Evolutionary conservation across 2,113 vertebrate species (phyloP).

Genomic region (Psilopogon haemacephalus): DNA sequence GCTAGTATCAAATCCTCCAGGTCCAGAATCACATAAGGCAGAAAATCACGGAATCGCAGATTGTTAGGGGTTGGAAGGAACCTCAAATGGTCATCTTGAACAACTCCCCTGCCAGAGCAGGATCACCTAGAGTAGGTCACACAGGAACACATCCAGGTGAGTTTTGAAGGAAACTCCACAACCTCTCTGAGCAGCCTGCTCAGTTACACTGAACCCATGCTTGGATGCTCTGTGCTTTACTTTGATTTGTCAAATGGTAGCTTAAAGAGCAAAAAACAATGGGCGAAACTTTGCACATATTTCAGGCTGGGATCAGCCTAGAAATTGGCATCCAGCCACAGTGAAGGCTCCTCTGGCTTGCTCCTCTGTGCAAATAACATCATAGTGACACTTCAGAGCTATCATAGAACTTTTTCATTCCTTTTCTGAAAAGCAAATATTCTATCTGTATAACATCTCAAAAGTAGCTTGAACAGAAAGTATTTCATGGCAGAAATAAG

Average conservation of each 20-base stretch:
- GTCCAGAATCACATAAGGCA: background rate
- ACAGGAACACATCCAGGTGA: too few species aligned
- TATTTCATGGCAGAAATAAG: background rate
- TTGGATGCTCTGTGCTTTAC: background rate
- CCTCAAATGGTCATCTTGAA: too few species aligned
- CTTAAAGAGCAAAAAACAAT: background rate
- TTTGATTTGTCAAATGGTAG: background rate
- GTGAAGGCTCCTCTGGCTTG: background rate
- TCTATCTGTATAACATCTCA: background rate
- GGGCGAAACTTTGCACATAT: accelerated
- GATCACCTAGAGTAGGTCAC: too few species aligned
- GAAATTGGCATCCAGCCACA: background rate
- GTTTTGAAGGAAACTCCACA: too few species aligned
- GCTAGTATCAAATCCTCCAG: background rate
- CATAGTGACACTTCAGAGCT: background rate
- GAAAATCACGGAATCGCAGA: background rate
- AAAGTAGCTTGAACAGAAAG: background rate
- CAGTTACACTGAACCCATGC: background rate
- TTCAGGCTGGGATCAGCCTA: background rate
- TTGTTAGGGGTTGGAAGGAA: too few species aligned
- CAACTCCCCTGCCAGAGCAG: too few species aligned
- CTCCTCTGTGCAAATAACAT: background rate
- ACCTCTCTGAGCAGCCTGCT: too few species aligned
- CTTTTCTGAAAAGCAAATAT: background rate
- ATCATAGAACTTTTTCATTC: background rate